Evolutionary conservation across 1,140 invertebrate species (phyloP), one percentile per base, ranked within the genome.

Genomic region (Dendroctonus ponderosae): DNA sequence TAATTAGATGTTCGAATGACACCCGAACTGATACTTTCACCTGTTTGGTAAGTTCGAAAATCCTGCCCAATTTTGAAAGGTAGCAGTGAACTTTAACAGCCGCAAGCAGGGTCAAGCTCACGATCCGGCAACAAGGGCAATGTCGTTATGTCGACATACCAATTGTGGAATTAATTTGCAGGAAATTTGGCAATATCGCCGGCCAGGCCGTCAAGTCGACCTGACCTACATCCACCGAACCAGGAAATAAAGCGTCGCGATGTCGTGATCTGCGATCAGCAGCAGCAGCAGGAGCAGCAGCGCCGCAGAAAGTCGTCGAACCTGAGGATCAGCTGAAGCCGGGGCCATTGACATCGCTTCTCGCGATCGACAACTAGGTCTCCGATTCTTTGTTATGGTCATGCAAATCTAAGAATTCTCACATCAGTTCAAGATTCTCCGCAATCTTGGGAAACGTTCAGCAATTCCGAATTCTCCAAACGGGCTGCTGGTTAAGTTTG

Each of bases 141-240:
- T 26, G 26, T 26, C 26, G 26, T 26, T 26, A 26, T 26, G 26
- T 26, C 26, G 26, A 26, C 26, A 26, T 26, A 26, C 26, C 26
- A 26, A 51, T 51, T 60, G 26, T 60, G 26, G 37, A 60, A 62
- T 52, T 51, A 7, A 40, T 51, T 57, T 7, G 56, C 43, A 66
- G 51, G 56, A 67, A 67, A 67, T 67, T 67, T 67, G 66, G 66
- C 66, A 67, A 67, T 62, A 51, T 15, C 52, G 66, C 58, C 51
- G 48, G 54, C 39, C 49, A 49, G 48, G 61, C 66, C 66, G 59
- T 11, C 66, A 62, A 57, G 52, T 62, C 76, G 74, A 77, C 73
- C 74, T 77, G 74, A 77, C 76, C 76, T 70, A 77, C 74, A 77
- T 77, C 67, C 62, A 68, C n/a, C 70, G 68, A 74, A 77, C 74